Evolutionary conservation across 2,113 vertebrate species (phyloP), one percentile per base, ranked within the genome.

Genomic region (Ursus arctos): DNA sequence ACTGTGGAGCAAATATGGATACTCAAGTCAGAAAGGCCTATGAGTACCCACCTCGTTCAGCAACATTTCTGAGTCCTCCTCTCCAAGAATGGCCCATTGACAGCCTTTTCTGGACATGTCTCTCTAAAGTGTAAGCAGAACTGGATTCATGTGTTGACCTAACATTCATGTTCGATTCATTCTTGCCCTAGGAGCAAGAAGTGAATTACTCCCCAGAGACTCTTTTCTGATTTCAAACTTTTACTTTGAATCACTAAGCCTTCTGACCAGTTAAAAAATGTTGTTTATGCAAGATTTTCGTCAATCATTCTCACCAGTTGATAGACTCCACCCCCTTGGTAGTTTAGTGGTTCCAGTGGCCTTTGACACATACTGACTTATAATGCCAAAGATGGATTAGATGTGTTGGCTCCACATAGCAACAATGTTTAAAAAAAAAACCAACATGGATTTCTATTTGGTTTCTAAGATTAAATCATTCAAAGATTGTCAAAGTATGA

Each of bases 381-480:
- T 15, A 95, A 69, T 80, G 86, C 79, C 82, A 85, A 95, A 65
- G n/a, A 87, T 74, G 47, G 47, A 85, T 59, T 33, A 84, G 19
- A 76, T 80, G 61, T 93, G 40, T 77, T 97, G 88, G 40, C 15
- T 88, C 40, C 36, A 94, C 49, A 80, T 61, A 93, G 88, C 77
- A 97, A 97, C 83, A n/a, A 36, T 36, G 36, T 36, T 36, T 36
- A 36, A 36, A 36, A 72, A 88, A 57, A 55, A 92, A 88, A 31
- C 26, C 74, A 94, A 93, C 82, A 95, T 82, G 65, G 63, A 97
- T 97, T 95, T 96, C 33, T 96, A 71, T 96, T 94, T 95, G 47
- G 89, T 98, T 95, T 95, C 96, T 14, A 97, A 96, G 95, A 97
- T 97, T 91, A 95, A 97, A 72, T 97, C 96, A 97, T 96, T 96